Base-by-base conservation (phyloP, 2,113 vertebrate species). In the Dascyllus trimaculatus region DNA sequence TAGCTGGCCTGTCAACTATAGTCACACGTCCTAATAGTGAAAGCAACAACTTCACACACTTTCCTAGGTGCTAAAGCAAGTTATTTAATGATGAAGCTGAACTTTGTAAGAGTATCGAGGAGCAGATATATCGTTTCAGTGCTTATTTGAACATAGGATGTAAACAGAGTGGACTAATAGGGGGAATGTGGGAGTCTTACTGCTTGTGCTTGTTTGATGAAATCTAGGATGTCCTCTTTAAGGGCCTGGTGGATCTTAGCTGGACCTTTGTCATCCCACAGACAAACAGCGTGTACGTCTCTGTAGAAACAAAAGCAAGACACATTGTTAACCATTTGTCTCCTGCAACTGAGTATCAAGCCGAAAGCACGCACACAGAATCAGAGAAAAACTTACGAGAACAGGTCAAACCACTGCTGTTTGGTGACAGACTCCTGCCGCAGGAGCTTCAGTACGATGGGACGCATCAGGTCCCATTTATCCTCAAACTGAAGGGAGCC, bases 401-500 rank as follows among this genome's bases (percentile, higher is more conserved):
- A 99, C 24, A 99, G 93, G 95, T 99, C 98, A 73, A 99, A 99
- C 98, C 98, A 99, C 73, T 99, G 98, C 80, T 99, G 98, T 78
- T 99, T 99, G 1, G 97, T 99, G 89, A 99, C 98, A 46, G 96
- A 98, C 93, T 99, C 98, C 85, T 99, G 98, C 76, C 98, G 97
- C 82, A 99, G 96, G 90, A 99, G 96, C 92, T 99, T 99, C 91
- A 99, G 91, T 81, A 99, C 98, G 1, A 99, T 99, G 19, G 98
- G 98, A 49, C 97, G 96, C 98, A 99, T 99, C 89, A 97, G 96
- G 93, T 99, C 98, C 98, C 98, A 99, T 94, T 99, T 99, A 91
- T 99, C 98, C 94, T 99, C 98, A 94, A 99, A 99, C 62, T 99
- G 98, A 92, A 99, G 97, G 56, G 98, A 97, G 92, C 98, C 98